A percentile compares a stretch with the other conserved stretches of the same genome.
These are phyloP conservation scores for Hoplias malabaricus DNA, from an alignment of 2,113 vertebrate species.

Conservation along the genomic window DNA sequence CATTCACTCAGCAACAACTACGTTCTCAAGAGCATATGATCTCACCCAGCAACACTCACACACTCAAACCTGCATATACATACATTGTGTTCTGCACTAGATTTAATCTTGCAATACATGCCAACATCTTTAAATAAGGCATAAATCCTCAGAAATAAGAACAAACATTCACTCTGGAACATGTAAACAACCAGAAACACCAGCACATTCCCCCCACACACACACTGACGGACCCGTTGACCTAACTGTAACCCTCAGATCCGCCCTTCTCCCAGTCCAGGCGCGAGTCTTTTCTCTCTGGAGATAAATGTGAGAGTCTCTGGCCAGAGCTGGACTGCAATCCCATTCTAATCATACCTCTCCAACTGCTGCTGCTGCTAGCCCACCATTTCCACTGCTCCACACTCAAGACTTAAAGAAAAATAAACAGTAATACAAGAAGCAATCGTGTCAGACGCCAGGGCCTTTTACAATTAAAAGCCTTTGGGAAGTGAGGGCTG, in stretches of 20 bases:
- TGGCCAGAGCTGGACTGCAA: conserved; percentile 26
- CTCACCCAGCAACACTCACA: background rate
- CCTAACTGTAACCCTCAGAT: conserved; percentile 33
- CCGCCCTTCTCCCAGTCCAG: conserved; percentile 17
- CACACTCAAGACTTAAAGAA: background rate
- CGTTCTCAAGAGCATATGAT: background rate
- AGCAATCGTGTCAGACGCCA: background rate
- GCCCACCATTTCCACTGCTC: conserved; percentile 8
- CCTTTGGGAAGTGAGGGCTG: conserved; percentile 15
- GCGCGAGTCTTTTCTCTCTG: conserved; percentile 22
- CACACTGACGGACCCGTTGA: conserved; percentile 14
- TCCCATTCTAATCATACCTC: conserved; percentile 39
- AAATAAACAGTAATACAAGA: background rate
- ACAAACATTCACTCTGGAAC: conserved; percentile 80
- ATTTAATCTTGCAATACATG: background rate
- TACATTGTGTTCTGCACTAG: background rate
- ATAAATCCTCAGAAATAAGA: background rate
- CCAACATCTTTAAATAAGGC: background rate
- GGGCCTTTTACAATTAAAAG: conserved; percentile 23
- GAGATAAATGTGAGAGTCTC: conserved; percentile 18
- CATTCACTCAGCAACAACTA: background rate
- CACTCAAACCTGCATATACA: no score
- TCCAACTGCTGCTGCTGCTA: background rate
- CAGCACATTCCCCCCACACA: conserved; percentile 2
- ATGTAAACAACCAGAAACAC: conserved; percentile 58